These are phyloP conservation scores for Ceratitis capitata DNA, from an alignment of 1,140 invertebrate species.

Conservation along the genomic window DNA sequence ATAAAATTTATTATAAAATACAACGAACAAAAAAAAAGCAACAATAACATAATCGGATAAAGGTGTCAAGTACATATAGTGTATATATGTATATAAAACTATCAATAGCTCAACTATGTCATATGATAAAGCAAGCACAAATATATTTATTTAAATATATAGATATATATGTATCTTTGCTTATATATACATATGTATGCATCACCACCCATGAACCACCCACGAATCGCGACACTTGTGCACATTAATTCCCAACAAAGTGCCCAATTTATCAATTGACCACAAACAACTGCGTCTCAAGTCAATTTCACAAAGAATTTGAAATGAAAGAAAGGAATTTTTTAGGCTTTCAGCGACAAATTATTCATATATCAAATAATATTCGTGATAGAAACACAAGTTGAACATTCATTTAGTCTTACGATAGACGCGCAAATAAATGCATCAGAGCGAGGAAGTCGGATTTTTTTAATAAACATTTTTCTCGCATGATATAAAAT, in stretches of 20 bases:
- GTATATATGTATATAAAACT: too few species aligned
- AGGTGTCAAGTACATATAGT: conserved; percentile 36
- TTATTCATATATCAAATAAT: not conserved
- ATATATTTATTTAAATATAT: too few species aligned
- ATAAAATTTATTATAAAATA: too few species aligned
- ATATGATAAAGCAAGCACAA: too few species aligned
- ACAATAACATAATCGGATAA: not conserved
- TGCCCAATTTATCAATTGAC: conserved; percentile 35
- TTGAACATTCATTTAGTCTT: not conserved
- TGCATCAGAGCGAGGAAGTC: not conserved
- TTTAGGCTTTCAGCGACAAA: not conserved
- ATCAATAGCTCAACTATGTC: not conserved
- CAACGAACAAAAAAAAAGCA: too few species aligned
- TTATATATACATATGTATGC: not conserved
- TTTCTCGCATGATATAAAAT: too few species aligned
- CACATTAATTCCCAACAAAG: not conserved
- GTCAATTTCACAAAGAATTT: not conserved
- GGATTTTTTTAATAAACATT: too few species aligned
- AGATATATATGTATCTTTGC: too few species aligned
- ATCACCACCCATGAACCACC: not conserved
- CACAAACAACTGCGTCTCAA: conserved; percentile 26
- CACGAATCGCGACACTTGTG: not conserved
- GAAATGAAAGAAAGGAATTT: not conserved
- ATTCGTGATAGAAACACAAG: not conserved
- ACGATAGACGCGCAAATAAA: not conserved